Percentiles rank a stretch among this genome's conserved stretches.
Evolutionary conservation across 2,113 vertebrate genomes (phyloP).

Genomic region (Ceyx melanurus): DNA sequence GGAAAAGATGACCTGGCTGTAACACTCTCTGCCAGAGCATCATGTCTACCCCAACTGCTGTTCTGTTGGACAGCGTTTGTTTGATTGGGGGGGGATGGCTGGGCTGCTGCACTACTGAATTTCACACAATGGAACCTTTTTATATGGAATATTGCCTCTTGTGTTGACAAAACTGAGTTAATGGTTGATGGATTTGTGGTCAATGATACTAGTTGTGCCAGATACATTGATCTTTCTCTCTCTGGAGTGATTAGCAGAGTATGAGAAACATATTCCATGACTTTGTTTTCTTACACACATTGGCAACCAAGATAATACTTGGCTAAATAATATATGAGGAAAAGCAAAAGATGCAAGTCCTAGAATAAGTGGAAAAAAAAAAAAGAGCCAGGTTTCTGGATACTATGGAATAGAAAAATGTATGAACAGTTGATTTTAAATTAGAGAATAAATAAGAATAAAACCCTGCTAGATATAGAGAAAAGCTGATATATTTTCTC

Average conservation of each 20-base stretch:
- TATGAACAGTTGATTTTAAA: background rate
- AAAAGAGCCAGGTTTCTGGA: background rate
- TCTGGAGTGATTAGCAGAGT: background rate
- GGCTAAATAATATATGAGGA: background rate
- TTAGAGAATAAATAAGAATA: background rate
- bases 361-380: background rate
- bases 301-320: background rate
- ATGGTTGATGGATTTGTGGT: background rate
- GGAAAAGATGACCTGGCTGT: background rate
- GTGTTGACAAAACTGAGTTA: background rate
- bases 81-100: background rate
- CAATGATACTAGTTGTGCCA: background rate
- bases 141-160: background rate
- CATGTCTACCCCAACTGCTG: background rate
- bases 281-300: background rate
- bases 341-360: background rate
- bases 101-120: fast-evolving
- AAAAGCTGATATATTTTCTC: background rate
- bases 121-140: background rate
- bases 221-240: background rate
- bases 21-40: background rate
- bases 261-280: background rate
- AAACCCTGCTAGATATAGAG: background rate
- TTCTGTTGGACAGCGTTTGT: background rate
- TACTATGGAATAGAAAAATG: background rate